These are phyloP conservation scores for Gobio occitaniae DNA, from an alignment of 2,797 vertebrate species.

Conservation along the genomic window DNA sequence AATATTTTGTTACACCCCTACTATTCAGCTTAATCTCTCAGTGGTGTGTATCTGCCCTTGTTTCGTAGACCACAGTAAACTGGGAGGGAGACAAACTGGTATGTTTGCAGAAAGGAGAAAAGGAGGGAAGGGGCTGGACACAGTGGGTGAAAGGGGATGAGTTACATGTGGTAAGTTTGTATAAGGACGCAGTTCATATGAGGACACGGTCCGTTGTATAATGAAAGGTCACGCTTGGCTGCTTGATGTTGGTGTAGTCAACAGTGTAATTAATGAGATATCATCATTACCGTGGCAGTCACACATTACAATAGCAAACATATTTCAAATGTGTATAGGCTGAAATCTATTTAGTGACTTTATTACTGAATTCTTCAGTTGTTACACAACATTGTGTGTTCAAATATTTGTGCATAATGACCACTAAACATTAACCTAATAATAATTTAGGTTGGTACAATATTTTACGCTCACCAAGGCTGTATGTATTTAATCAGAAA, in stretches of 20 bases:
- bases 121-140: slow-evolving; percentile 93
- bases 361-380: not conserved
- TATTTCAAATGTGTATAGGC: not conserved
- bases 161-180: slow-evolving; percentile 88
- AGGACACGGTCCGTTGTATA: slow-evolving; percentile 10
- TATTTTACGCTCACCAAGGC: not conserved
- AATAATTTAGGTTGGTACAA: not conserved
- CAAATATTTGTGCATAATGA: not conserved
- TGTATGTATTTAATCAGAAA: not conserved
- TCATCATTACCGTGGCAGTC: not conserved
- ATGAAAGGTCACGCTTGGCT: slow-evolving; percentile 21
- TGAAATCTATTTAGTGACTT: not conserved
- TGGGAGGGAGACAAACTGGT: slow-evolving; percentile 93
- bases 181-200: not conserved
- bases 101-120: slow-evolving; percentile 94
- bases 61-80: slow-evolving; percentile 85
- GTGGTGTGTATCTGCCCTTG: not conserved
- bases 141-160: slow-evolving; percentile 94
- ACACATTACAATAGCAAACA: not conserved
- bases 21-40: not conserved
- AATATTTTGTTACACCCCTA: no score
- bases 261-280: slow-evolving; percentile 8
- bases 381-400: not conserved
- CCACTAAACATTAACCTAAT: not conserved
- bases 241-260: not conserved